These are phyloP conservation scores for Cryptocephalus moraei DNA, from an alignment of 2,888 invertebrate species.

Conservation along the genomic window DNA sequence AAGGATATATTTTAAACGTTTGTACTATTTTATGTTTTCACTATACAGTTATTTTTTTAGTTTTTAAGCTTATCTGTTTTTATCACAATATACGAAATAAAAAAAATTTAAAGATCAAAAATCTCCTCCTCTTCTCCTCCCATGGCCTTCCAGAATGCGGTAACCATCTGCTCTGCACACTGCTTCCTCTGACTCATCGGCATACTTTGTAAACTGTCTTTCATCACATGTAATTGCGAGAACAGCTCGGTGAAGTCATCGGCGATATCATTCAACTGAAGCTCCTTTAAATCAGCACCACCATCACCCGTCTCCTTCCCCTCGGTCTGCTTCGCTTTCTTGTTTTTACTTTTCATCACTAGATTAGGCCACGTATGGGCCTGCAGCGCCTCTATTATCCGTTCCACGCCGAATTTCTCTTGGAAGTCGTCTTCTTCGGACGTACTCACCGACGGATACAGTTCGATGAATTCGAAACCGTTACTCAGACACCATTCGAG, in stretches of 20 bases:
- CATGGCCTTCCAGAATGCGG: constrained; percentile 65
- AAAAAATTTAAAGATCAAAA: constrained; percentile 28
- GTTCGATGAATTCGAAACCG: constrained; percentile 59
- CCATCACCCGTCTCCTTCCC: constrained; percentile 2
- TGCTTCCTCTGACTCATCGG: constrained; percentile 53
- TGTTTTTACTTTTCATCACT: constrained; percentile 42
- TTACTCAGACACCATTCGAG: constrained; percentile 56
- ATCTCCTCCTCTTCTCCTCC: constrained; percentile 63
- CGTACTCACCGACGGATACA: constrained; percentile 38
- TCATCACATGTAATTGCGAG: constrained; percentile 55
- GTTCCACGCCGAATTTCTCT: constrained; percentile 53
- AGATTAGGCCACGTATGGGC: constrained; percentile 66
- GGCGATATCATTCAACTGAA: constrained; percentile 3
- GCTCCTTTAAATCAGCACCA: constrained; percentile 1
- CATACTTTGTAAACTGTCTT: constrained; percentile 52
- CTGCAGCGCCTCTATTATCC: constrained; percentile 59
- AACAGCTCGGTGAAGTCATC: constrained; percentile 55
- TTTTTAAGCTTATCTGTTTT: no score
- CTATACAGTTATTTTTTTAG: no score
- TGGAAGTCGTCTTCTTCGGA: constrained; percentile 41
- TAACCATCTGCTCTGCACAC: constrained; percentile 62
- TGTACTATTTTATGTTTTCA: no score
- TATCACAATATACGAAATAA: not conserved
- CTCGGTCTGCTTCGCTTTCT: constrained; percentile 7
- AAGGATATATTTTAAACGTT: no score